Evolutionary conservation across 2,797 vertebrate genomes (phyloP).

Genomic region (Arrhamphus sclerolepis): DNA sequence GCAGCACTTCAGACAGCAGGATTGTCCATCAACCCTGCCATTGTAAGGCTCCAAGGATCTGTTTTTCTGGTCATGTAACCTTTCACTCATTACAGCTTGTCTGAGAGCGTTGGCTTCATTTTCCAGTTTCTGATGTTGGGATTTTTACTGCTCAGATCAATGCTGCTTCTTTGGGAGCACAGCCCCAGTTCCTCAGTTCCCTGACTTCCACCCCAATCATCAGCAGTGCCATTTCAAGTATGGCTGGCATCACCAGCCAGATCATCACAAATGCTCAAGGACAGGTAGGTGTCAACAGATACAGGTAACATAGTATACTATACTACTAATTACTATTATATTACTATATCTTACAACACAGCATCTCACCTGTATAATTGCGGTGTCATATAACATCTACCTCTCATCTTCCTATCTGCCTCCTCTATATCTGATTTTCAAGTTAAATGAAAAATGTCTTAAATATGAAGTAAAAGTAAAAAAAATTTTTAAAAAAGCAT

Average conservation of each 20-base stretch:
- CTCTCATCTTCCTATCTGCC: too few species aligned
- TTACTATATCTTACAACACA: neutral
- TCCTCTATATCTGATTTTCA: too few species aligned
- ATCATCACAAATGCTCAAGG: constrained; percentile 95
- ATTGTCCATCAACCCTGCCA: constrained; percentile 91
- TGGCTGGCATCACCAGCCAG: constrained; percentile 90
- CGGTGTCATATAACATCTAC: neutral
- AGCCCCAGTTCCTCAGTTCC: constrained; percentile 91
- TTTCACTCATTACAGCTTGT: neutral
- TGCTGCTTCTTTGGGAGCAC: constrained; percentile 88
- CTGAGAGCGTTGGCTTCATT: neutral
- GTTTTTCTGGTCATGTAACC: neutral
- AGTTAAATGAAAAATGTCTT: too few species aligned
- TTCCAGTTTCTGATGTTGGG: neutral
- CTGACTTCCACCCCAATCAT: constrained; percentile 90
- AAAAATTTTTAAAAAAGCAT: too few species aligned
- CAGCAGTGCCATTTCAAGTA: constrained; percentile 86
- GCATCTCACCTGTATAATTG: neutral
- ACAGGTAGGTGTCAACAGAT: constrained; percentile 77
- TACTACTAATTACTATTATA: too few species aligned
- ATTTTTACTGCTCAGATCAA: constrained; percentile 80
- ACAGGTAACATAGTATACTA: neutral
- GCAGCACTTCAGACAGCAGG: constrained; percentile 89
- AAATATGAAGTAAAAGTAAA: too few species aligned
- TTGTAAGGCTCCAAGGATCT: constrained; percentile 77